phyloP scores from a whole-genome alignment of 2,888 invertebrate genomes.

The Stramonita haemastoma region DNA sequence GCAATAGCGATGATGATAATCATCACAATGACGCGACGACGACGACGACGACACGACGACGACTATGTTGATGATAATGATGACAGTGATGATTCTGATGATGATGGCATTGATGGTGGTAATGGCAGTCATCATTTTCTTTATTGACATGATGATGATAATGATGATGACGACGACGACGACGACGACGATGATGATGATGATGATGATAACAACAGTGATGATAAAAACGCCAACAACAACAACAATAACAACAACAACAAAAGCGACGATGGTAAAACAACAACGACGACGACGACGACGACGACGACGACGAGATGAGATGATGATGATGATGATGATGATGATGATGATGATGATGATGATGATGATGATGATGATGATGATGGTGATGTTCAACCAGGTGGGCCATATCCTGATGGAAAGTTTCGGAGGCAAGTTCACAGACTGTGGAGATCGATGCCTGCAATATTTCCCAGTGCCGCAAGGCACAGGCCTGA shows the following conservation, averaged over 20 bases:
- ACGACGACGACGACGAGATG: neutral
- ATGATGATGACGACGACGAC: neutral
- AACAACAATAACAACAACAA: too few relatives aligned
- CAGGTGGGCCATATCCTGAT: conserved; percentile 54
- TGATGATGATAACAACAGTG: neutral
- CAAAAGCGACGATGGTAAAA: neutral
- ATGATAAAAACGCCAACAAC: too few relatives aligned
- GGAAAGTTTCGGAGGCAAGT: conserved; percentile 63
- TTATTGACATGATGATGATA: neutral
- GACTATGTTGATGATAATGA: neutral
- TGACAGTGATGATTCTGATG: neutral
- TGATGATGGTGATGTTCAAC: neutral
- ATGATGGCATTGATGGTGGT: neutral
- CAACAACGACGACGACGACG: too few relatives aligned
- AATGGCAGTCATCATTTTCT: neutral
- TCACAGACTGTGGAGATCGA: conserved; percentile 53
- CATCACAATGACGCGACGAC: neutral
- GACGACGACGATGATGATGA: neutral
- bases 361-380: neutral
- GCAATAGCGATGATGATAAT: neutral
- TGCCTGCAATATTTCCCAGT: conserved; percentile 60
- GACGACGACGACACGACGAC: neutral
- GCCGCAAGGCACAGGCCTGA: conserved; percentile 54
- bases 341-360: neutral
- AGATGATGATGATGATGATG: neutral